Base-by-base conservation (phyloP, 2,113 vertebrate genomes). In the Alethe diademata region DNA sequence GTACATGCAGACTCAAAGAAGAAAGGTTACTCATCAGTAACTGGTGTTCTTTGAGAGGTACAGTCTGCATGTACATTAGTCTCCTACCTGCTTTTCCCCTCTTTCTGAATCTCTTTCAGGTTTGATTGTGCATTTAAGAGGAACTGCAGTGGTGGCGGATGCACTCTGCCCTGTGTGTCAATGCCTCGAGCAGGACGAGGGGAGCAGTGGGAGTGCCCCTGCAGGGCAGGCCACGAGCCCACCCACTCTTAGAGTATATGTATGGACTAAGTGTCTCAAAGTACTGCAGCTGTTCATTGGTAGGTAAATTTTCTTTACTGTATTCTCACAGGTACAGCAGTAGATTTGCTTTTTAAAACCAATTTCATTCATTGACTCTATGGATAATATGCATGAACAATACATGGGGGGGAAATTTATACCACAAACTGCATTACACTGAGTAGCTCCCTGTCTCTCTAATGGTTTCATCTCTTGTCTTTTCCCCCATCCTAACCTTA, bases 1-100 rank as follows among this genome's bases (percentile, higher is more conserved):
- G 96, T 97, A 96, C 96, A 93, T 96, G 96, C 96, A 97, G 95
- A 95, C 96, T 97, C 94, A 96, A 97, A 96, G 96, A 96, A 95
- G 67, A 96, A 97, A 96, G 67, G 96, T 97, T 97, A 97, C 96
- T 95, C 19, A 17, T 92, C 91, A 90, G 96, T 97, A 97, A 97
- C 96, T 96, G 95, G 83, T 90, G 91, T 97, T 97, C 96, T 97
- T 97, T 97, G 95, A 95, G 95, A 78, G 6, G 6, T 67, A 43
- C 8, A 90, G 94, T 97, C 96, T 97, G 96, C 96, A 94, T 95
- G 96, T 94, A 96, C 96, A 96, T 96, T 73, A 93, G 94, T 90
- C 95, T 97, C 86, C 96, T 94, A 97, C 94, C 95, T 97, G 92
- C 94, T 94, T 97, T 95, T 97, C 96, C 96, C 95, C 94, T 97